Evolutionary conservation across 2,797 vertebrate genomes (phyloP).

Genomic region (Takifugu ocellatus): DNA sequence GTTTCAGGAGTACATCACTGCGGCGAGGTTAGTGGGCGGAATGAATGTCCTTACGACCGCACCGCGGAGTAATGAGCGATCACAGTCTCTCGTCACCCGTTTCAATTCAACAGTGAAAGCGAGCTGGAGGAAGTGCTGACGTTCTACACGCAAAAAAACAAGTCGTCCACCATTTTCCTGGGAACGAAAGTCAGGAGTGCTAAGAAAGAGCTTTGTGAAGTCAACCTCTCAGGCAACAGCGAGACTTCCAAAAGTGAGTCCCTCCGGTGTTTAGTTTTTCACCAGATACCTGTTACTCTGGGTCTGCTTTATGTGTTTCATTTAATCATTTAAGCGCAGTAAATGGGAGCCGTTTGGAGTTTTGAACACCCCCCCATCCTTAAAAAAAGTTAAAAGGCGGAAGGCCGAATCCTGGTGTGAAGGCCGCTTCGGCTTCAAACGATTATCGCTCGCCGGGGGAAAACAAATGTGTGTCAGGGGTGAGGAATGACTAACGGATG

Average conservation of each 20-base stretch:
- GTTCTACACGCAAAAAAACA: constrained; percentile 93
- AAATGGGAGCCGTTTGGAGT: constrained; percentile 44
- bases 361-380: constrained; percentile 3
- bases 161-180: constrained; percentile 88
- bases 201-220: constrained; percentile 57
- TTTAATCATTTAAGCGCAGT: constrained; percentile 45
- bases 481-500: constrained; percentile 60
- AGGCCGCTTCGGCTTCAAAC: constrained; percentile 56
- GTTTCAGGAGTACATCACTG: constrained; percentile 86
- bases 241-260: constrained; percentile 76
- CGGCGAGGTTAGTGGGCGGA: constrained; percentile 81
- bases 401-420: constrained; percentile 56
- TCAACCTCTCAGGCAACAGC: constrained; percentile 51
- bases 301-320: constrained; percentile 47
- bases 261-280: constrained; percentile 6
- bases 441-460: constrained; percentile 55
- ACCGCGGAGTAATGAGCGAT: too few relatives aligned
- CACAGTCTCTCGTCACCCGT: background rate
- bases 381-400: constrained; percentile 29
- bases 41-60: background rate
- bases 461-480: constrained; percentile 65
- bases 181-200: constrained; percentile 75
- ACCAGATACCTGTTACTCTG: constrained; percentile 12
- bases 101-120: constrained; percentile 79
- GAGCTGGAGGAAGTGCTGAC: constrained; percentile 94